A percentile compares a stretch with the other conserved stretches of the same genome.
These are phyloP conservation scores for Apamea sordens DNA, from an alignment of 2,888 invertebrate genomes.

Conservation along the genomic window DNA sequence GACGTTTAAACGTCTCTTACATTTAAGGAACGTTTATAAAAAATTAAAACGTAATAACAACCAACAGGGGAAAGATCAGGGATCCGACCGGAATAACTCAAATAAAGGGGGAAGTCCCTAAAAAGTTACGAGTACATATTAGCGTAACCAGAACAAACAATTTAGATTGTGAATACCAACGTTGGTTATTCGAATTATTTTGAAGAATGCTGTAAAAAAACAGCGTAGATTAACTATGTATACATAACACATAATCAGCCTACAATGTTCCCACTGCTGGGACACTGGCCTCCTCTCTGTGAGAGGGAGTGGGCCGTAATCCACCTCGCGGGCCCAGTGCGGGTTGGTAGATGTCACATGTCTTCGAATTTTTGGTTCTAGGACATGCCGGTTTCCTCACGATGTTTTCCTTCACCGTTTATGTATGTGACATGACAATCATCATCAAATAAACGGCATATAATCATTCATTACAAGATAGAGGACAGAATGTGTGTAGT, in stretches of 20 bases:
- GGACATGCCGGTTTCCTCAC: not conserved
- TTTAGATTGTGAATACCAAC: not conserved
- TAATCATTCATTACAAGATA: not conserved
- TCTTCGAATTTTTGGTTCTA: not conserved
- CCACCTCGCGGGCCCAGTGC: not conserved
- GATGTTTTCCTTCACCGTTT: not conserved
- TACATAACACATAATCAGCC: too few relatives aligned
- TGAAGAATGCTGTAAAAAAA: not conserved
- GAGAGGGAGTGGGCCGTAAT: too few relatives aligned
- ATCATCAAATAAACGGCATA: constrained; percentile 18
- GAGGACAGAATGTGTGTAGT: not conserved
- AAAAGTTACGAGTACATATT: too few relatives aligned
- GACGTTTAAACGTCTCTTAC: not conserved
- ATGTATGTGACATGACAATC: not conserved
- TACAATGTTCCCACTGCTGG: too few relatives aligned
- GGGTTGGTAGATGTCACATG: not conserved
- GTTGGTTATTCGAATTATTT: not conserved
- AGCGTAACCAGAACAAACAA: not conserved
- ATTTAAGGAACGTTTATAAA: not conserved
- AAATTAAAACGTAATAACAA: too few relatives aligned
- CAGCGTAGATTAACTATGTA: too few relatives aligned
- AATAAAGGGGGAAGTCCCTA: too few relatives aligned
- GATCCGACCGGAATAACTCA: too few relatives aligned
- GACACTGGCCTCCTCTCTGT: too few relatives aligned
- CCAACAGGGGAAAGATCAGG: too few relatives aligned